Base-by-base conservation (phyloP, 2,113 vertebrate genomes). In the Brienomyrus brachyistius region DNA sequence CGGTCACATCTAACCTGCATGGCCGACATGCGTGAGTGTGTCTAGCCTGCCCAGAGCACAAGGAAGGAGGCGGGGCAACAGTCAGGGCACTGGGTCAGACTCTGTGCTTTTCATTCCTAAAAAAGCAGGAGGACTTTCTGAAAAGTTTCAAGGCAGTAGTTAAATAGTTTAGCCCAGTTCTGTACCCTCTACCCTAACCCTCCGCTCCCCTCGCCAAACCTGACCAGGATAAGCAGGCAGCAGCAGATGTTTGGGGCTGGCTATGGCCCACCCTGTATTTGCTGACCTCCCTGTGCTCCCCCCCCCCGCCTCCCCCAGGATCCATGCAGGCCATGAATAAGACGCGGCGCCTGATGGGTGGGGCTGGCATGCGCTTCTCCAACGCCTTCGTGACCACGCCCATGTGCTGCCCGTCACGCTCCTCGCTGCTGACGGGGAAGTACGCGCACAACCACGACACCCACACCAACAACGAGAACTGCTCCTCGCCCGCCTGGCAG, bases 321-420 rank as follows among this genome's bases (percentile, higher is more conserved):
- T 99, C 98, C 90, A 99, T 99, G 98, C 97, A 98, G 91, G 98
- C 98, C 93, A 99, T 99, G 98, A 99, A 99, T 95, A 99, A 98
- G 96, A 99, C 98, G 0, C 95, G 97, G 21, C 95, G 93, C 2
- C 97, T 99, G 94, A 98, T 99, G 98, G 98, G 97, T 85, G 97
- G 97, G 0, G 98, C 97, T 15, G 98, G 98, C 13, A 97, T 96
- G 0, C 97, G 98, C 92, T 99, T 99, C 95, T 94, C 97, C 93
- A 99, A 99, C 5, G 98, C 98, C 56, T 99, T 99, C 83, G 97
- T 98, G 92, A 99, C 98, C 82, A 99, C 98, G 0, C 98, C 98
- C 82, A 99, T 99, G 98, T 99, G 98, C 95, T 99, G 98, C 92
- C 98, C 98, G 0, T 99, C 98, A 0, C 97, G 98, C 74, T 99